Evolutionary conservation across 2,888 invertebrate species (phyloP).

Genomic region (Brassicogethes aeneus): DNA sequence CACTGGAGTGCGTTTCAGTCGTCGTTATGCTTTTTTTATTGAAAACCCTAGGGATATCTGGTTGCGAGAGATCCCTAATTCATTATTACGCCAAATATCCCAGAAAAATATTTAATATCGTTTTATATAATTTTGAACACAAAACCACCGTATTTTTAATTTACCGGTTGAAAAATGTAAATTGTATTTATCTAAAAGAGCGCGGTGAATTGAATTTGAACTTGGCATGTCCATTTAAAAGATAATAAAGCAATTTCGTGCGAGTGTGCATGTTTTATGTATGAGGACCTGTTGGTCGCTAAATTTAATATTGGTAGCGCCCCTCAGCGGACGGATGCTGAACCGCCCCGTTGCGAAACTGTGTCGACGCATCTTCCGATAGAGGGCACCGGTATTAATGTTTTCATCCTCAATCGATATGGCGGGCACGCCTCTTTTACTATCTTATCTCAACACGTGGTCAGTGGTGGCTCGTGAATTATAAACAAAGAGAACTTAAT

Average conservation of each 20-base stretch:
- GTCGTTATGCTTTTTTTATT: too few species aligned
- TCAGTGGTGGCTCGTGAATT: too few species aligned
- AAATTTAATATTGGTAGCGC: constrained; percentile 11
- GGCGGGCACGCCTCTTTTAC: constrained; percentile 15
- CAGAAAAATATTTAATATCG: too few species aligned
- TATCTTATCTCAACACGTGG: too few species aligned
- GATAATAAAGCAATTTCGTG: constrained; percentile 1
- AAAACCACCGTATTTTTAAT: too few species aligned
- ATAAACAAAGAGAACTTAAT: too few species aligned
- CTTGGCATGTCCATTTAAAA: constrained; percentile 4
- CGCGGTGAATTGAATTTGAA: constrained; percentile 4
- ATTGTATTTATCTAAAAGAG: too few species aligned
- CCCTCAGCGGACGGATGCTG: constrained; percentile 17
- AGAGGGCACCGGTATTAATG: constrained; percentile 25
- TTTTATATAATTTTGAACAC: too few species aligned
- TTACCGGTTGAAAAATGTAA: not conserved
- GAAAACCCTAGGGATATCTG: too few species aligned
- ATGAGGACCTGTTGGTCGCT: constrained; percentile 17
- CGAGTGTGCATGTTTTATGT: constrained; percentile 12
- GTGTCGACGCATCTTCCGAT: constrained; percentile 13
- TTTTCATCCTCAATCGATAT: constrained; percentile 26
- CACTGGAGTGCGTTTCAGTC: too few species aligned
- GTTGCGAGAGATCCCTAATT: too few species aligned
- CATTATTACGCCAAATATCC: too few species aligned
- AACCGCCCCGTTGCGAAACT: constrained; percentile 15